Evolutionary conservation across 1,140 invertebrate species (phyloP).

Genomic region (Meloidogyne exigua): DNA sequence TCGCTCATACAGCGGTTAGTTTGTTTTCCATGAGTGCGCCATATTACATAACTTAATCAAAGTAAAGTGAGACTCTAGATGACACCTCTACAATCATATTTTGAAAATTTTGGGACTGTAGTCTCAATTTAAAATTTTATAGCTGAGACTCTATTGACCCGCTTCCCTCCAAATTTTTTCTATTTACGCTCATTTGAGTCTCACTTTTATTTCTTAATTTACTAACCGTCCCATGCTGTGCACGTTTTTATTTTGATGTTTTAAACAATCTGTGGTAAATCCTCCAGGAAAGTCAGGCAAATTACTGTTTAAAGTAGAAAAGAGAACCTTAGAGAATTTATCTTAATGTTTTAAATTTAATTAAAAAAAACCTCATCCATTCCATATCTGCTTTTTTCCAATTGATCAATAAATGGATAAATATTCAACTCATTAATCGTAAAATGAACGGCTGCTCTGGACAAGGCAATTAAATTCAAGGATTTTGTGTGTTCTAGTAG

Average conservation of each 20-base stretch:
- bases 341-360: too few species aligned
- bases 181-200: too few species aligned
- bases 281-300: slow-evolving; percentile 36
- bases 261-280: slow-evolving; percentile 24
- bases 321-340: slow-evolving; percentile 29
- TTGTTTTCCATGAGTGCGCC: neutral
- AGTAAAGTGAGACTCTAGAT: too few species aligned
- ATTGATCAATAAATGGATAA: slow-evolving; percentile 21
- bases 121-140: neutral
- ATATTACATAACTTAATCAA: slow-evolving; percentile 16
- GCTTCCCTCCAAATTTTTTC: too few species aligned
- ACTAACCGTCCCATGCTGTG: slow-evolving; percentile 28
- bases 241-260: neutral
- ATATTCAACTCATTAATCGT: slow-evolving; percentile 32
- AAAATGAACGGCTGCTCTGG: slow-evolving; percentile 38
- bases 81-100: too few species aligned
- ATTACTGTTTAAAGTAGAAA: slow-evolving; percentile 36
- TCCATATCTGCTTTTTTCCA: slow-evolving; percentile 36
- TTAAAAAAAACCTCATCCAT: slow-evolving; percentile 36
- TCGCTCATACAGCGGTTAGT: slow-evolving; percentile 24
- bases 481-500: slow-evolving; percentile 35
- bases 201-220: neutral
- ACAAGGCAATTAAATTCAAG: slow-evolving; percentile 19
- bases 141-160: neutral
- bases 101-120: too few species aligned